phyloP scores from a whole-genome alignment of 2,797 vertebrate species.

The Sphenopsis melanotis region DNA sequence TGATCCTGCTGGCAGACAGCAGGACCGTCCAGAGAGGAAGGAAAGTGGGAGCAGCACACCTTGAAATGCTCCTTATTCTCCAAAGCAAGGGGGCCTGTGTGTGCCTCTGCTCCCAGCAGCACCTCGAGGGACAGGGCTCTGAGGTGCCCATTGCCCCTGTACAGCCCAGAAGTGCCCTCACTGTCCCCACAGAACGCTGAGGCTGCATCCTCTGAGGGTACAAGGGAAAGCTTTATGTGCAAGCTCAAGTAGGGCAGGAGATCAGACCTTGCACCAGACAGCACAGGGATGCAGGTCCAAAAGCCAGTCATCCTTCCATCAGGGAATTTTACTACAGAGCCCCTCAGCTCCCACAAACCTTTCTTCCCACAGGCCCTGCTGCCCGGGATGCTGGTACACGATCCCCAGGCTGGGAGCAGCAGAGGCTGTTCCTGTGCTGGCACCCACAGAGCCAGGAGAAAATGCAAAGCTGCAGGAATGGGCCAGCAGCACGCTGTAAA shows the following conservation, averaged over 20 bases:
- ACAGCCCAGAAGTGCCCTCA: neutral
- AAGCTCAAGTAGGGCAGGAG: neutral
- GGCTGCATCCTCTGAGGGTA: neutral
- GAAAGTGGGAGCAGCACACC: neutral
- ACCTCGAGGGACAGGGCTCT: accelerated
- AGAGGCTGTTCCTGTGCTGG: neutral
- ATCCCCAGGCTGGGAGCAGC: neutral
- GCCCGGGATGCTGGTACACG: neutral
- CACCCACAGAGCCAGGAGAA: neutral
- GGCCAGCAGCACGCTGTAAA: neutral
- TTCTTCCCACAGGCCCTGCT: accelerated
- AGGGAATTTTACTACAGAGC: neutral
- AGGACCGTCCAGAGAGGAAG: neutral
- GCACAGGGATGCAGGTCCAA: neutral
- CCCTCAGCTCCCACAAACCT: accelerated
- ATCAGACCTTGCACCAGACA: neutral
- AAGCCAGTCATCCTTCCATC: neutral
- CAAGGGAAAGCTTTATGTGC: neutral
- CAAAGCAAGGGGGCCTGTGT: accelerated
- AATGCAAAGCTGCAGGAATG: neutral
- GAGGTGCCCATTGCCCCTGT: accelerated
- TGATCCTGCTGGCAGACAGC: neutral
- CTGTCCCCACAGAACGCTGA: accelerated
- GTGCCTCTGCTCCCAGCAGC: neutral
- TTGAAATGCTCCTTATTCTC: neutral